Evolutionary conservation across 2,113 vertebrate genomes (phyloP), one percentile per base, ranked within the genome.

Genomic region (Phoenicopterus ruber): DNA sequence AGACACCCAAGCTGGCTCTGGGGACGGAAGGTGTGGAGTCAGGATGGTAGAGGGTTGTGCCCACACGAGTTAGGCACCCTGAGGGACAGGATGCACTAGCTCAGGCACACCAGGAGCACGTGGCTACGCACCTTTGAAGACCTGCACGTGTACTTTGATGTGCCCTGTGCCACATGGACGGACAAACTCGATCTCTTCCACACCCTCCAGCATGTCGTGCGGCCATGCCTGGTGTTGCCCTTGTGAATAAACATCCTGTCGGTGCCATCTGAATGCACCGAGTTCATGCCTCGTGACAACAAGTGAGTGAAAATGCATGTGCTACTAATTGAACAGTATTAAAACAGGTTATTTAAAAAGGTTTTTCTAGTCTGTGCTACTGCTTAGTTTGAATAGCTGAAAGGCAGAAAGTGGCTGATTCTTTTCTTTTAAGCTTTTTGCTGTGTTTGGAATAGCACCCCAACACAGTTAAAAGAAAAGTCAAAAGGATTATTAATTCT

Each of bases 391-490:
- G 90, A 90, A 91, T 62, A 85, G 71, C 88, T 94, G 57, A 83
- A 96, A 96, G 94, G 79, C 94, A 96, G 63, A 78, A 94, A 72
- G 28, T 85, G 79, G 36, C 80, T 32, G 59, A 44, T 83, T 74
- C 72, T 94, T 85, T 79, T 87, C 93, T 91, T 93, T 85, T 81
- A 93, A 91, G 71, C 70, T 38, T 96, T 95, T 81, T 83, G 72
- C 71, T 76, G 82, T 95, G 92, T 82, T 73, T 84, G 69, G 92
- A 97, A 87, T 81, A 87, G 94, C 62, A 93, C 69, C 52, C 83
- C 90, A 97, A 83, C 83, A 86, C 93, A 95, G 70, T 38, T 96
- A 63, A 88, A 80, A 88, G 81, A 90, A 91, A 95, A 87, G 49
- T 62, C 61, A 36, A 89, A 85, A 90, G 93, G 57, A 87, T 76